Conservation (phyloP, 2,113 vertebrate species). For the Pteronura brasiliensis region DNA sequence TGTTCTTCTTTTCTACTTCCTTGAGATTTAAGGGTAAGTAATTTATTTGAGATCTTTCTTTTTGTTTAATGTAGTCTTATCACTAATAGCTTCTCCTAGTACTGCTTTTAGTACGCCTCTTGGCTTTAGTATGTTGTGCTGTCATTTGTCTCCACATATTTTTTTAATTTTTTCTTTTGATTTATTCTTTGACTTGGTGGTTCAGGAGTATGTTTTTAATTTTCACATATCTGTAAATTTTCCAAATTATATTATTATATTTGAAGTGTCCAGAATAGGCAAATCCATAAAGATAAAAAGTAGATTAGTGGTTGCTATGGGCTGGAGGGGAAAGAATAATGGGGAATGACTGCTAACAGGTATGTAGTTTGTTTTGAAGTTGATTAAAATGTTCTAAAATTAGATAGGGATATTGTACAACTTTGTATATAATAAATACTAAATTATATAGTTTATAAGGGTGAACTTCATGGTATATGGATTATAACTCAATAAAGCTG, state of each 20-base stretch:
- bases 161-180: background rate
- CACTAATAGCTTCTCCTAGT: background rate
- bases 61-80: background rate
- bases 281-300: background rate
- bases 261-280: background rate
- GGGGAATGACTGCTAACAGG: background rate
- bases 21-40: background rate
- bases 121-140: background rate
- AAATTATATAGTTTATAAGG: background rate
- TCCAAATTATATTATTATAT: background rate
- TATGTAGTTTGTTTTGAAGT: background rate
- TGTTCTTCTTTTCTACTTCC: background rate
- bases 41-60: background rate
- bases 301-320: background rate
- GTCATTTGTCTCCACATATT: background rate
- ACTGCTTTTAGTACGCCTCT: background rate
- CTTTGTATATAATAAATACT: background rate
- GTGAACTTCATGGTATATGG: background rate
- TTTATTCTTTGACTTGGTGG: background rate
- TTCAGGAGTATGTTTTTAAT: background rate
- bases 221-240: background rate
- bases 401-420: background rate
- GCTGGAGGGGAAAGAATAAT: background rate
- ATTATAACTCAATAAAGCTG: background rate
- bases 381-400: background rate